Evolutionary conservation across 2,888 invertebrate species (phyloP), one percentile per base, ranked within the genome.

Genomic region (Drosophila paramelanica): DNA sequence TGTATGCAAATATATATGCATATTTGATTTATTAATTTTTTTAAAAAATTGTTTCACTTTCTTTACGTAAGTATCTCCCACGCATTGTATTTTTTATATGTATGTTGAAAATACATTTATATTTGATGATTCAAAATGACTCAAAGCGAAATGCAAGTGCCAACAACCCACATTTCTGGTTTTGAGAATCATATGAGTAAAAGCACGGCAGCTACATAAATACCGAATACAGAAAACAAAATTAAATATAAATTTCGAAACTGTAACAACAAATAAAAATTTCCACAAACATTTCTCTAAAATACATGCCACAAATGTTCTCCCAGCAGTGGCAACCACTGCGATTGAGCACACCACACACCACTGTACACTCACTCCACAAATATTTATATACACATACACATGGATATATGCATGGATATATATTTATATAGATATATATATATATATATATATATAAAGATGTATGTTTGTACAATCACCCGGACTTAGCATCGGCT

Each of bases 91-190:
- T 41, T 1, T 11, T 25, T 27, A 62, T 10, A 17, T 23, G n/a
- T 7, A 11, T 25, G 13, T n/a, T 23, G 1, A 25, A 45, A 17
- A 38, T n/a, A 14, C 20, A 56, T 42, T 5, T 27, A 11, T 27
- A 10, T 45, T 27, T 38, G 27, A 33, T 43, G 43, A 53, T 43
- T 53, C 43, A 43, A 55, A 41, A 36, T 51, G 20, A 55, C 43
- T 62, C 14, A 51, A 71, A 57, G 47, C 60, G 45, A 43, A 77
- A 51, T 72, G 57, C 67, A 76, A 77, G 58, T 76, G 77, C 67
- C 81, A 78, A 73, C 73, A 51, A 69, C 74, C 53, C 65, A 81
- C 46, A 66, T 69, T 69, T 58, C 50, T 45, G 17, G 38, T 45
- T 61, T 64, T 33, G 33, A 41, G 56, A 60, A 74, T 71, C 65